Base-by-base conservation (phyloP, 2,113 vertebrate species). In the Nesogale talazaci region DNA sequence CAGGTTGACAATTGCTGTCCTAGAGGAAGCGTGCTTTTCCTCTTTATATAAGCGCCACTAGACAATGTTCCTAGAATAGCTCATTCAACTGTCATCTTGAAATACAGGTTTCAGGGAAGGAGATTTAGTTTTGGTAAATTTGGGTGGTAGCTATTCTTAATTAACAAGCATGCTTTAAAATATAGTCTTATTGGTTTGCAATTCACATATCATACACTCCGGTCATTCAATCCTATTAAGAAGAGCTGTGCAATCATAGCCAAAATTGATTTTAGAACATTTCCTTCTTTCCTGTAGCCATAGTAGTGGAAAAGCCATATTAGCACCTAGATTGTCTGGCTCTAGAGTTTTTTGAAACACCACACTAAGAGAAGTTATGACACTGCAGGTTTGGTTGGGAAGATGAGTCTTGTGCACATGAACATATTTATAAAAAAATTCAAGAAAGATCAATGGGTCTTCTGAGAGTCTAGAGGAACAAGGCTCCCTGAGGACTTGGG, bases 51-150 rank as follows among this genome's bases (percentile, higher is more conserved):
- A 74, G 12, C 2, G 14, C 38, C n/a, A 17, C 36, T 81, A 82
- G 92, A 61, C 92, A 89, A 80, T 46, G 59, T 69, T 81, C 46
- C 63, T 61, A 27, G 57, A 61, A 22, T 82, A 75, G 83, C 81
- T 92, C 84, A 78, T 85, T 88, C 38, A 23, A 40, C 36, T 92
- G 36, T 67, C 81, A 85, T 69, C 46, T 46, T 67, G 11, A 86
- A 85, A 74, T 46, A 59, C 67, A 82, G 31, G 42, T 38, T 59
- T 94, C n/a, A 1, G 31, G 40, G 25, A 81, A 78, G 56, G 25
- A 3, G 38, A 36, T 2, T 74, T 57, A 86, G n/a, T 74, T 42
- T 34, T 56, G 67, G 42, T 52, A 20, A 34, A 10, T 14, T 78
- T 22, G 80, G 74, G 16, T 34, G 56, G 16, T 10, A 52, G 27